A percentile compares a stretch with the other conserved stretches of the same genome.
Evolutionary conservation across 1,140 invertebrate species (phyloP).

Genomic region (Caenorhabditis remanei): DNA sequence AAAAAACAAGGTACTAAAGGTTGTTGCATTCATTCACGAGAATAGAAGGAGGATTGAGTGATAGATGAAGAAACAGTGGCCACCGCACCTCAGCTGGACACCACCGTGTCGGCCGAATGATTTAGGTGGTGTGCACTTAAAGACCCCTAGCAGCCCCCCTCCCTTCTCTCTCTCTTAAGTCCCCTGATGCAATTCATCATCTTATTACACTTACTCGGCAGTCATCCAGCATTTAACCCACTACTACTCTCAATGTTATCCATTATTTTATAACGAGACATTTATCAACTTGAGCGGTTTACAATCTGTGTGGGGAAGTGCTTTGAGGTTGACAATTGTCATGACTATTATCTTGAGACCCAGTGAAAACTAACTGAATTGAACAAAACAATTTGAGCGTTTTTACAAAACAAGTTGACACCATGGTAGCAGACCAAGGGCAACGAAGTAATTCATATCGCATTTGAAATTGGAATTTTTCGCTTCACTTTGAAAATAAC

Average conservation of each 20-base stretch:
- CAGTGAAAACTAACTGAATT: too few species aligned
- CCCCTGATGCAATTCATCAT: slow-evolving; percentile 47
- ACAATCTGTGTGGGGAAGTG: neutral
- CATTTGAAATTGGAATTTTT: too few species aligned
- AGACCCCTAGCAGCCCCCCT: slow-evolving; percentile 17
- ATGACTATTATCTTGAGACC: neutral
- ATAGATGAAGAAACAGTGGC: slow-evolving; percentile 55
- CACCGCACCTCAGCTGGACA: slow-evolving; percentile 37
- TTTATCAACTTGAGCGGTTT: slow-evolving; percentile 24
- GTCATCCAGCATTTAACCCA: slow-evolving; percentile 49
- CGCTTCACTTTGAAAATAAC: too few species aligned
- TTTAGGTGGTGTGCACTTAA: slow-evolving; percentile 53
- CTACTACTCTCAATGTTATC: slow-evolving; percentile 32
- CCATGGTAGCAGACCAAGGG: too few species aligned
- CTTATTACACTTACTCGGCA: slow-evolving; percentile 53
- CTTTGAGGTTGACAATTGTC: neutral
- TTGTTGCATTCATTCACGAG: slow-evolving; percentile 35
- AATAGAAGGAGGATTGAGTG: slow-evolving; percentile 25
- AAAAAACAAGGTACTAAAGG: slow-evolving; percentile 36
- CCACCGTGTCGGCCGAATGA: slow-evolving; percentile 44
- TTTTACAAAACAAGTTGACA: too few species aligned
- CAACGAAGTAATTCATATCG: too few species aligned
- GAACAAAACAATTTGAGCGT: too few species aligned
- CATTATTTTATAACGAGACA: slow-evolving; percentile 47
- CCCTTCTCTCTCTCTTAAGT: neutral